Evolutionary conservation across 30 jellyfish, hydroid and myxozoan species (phyloP), one percentile per base, ranked within the genome.

Genomic region (Nemopilema nomurai): DNA sequence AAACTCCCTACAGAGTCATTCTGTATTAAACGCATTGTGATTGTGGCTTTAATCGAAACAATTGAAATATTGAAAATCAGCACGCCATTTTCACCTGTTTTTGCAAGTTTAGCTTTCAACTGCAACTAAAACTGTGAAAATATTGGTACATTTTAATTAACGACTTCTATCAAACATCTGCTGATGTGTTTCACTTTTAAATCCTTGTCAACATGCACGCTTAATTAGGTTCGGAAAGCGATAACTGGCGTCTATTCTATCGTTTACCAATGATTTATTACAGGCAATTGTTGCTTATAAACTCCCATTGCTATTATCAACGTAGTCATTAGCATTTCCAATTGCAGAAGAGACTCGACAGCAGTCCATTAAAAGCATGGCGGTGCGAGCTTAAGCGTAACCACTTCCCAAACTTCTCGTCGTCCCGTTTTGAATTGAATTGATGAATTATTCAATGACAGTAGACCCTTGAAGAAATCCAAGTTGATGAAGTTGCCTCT

Each of bases 1-100:
- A 25, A 68, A 62, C 93, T 84, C 93, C 93, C 93, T 26, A 69
- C 83, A 18, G 93, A 84, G 93, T 67, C 63, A 51, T 71, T 73
- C 85, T 77, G 82, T 51, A 62, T 84, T 41, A 31, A 67, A 74
- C 69, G 87, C 79, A 84, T 84, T 84, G 87, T 67, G 71, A 26
- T 84, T 74, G 93, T 64, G 87, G 87, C 83, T 74, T 84, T 51
- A 50, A 28, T 67, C 31, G 91, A 57, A 83, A 83, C 91, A 83
- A 83, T 83, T 33, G 77, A 49, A 29, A 83, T 83, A 72, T 71
- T 32, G 85, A 83, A 68, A 71, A 71, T 74, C 93, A 74, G 87
- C 93, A 65, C 80, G 87, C 83, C 87, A 74, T 74, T 74, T 84
- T 84, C 93, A 84, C 93, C 93, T 84, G 93, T 84, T 63, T 84